A percentile compares a stretch with the other conserved stretches of the same genome.
phyloP scores from a whole-genome alignment of 2,797 vertebrate species.

The Sebastes matsubarae region DNA sequence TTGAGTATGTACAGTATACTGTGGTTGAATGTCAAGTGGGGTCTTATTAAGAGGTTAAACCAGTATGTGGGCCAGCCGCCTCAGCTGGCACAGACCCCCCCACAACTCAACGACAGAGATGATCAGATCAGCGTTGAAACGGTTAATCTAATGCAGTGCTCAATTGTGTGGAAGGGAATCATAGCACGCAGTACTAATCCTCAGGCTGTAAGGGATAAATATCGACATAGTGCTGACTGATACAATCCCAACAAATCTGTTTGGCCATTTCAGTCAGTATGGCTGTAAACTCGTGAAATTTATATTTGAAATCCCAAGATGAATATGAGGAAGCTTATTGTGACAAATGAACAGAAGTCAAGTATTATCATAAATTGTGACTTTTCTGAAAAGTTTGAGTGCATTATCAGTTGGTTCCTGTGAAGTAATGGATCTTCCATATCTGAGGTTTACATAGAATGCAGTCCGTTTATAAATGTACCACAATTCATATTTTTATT shows the following conservation, averaged over 20 bases:
- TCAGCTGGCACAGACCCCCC: conserved; percentile 43
- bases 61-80: conserved; percentile 66
- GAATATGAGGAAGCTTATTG: not conserved
- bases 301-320: conserved; percentile 7
- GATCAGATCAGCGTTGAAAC: conserved; percentile 73
- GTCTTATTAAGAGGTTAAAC: conserved; percentile 54
- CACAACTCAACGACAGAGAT: conserved; percentile 38
- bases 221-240: conserved; percentile 72
- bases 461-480: not conserved
- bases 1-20: conserved; percentile 3
- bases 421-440: not conserved
- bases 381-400: not conserved
- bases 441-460: not conserved
- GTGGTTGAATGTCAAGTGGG: conserved; percentile 50
- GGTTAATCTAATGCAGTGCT: conserved; percentile 73
- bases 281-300: not conserved
- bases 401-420: not conserved
- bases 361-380: not conserved
- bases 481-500: not conserved
- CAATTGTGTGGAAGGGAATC: conserved; percentile 72
- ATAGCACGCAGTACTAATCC: conserved; percentile 71
- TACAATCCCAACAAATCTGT: conserved; percentile 63
- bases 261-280: conserved; percentile 3
- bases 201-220: conserved; percentile 66
- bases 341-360: not conserved